A percentile compares a stretch with the other conserved stretches of the same genome.
Conservation (phyloP, 1,140 invertebrate genomes). For the Akabosia matsudoensis region DNA sequence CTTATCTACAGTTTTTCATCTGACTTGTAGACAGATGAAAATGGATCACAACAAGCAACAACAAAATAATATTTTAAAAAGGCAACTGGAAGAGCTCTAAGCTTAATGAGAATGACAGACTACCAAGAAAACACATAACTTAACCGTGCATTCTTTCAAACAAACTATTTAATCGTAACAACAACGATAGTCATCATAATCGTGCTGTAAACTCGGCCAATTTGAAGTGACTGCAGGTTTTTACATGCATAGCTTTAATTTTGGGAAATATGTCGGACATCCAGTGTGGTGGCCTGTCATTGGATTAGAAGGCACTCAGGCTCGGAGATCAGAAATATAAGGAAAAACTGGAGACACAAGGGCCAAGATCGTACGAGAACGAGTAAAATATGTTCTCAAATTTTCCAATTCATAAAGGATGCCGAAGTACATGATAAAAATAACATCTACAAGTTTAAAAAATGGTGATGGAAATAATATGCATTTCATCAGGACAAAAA, state of each 20-base stretch:
- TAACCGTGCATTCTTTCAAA: neutral
- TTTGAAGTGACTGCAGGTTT: no score
- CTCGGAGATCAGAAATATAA: no score
- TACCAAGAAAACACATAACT: neutral
- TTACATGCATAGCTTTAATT: no score
- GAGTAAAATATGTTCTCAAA: neutral
- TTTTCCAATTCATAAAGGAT: neutral
- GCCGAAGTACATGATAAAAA: neutral
- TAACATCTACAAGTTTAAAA: no score
- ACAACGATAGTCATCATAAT: neutral
- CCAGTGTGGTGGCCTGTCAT: neutral
- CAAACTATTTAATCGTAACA: neutral
- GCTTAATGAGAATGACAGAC: neutral
- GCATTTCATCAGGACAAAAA: neutral
- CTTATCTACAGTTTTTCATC: neutral
- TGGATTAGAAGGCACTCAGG: no score
- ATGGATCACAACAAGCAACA: conserved; percentile 9
- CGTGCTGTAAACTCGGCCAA: neutral
- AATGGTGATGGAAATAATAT: neutral
- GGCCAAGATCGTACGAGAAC: no score
- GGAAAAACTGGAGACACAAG: no score
- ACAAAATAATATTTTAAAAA: neutral
- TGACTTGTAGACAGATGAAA: neutral
- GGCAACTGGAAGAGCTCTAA: neutral
- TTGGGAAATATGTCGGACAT: no score